Evolutionary conservation across 1,140 invertebrate species (phyloP).

Genomic region (Calycopis cecrops): DNA sequence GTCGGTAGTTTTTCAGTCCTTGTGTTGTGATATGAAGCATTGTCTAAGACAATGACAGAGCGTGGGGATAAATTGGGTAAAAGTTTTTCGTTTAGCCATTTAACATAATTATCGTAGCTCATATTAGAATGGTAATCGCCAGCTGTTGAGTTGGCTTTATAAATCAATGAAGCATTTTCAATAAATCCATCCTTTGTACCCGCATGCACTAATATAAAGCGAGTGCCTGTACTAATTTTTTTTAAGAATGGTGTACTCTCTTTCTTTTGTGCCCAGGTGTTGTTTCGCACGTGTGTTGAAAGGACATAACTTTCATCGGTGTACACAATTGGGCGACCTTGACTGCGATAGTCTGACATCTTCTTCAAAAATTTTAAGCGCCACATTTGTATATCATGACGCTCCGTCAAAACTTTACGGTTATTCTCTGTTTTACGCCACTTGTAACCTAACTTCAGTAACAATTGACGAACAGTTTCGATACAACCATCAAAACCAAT

Average conservation of each 20-base stretch:
- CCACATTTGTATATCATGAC: conserved; percentile 9
- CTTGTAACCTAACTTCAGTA: conserved; percentile 11
- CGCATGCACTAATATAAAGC: conserved; percentile 18
- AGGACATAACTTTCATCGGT: neutral
- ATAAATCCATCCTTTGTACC: conserved; percentile 15
- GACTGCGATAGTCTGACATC: conserved; percentile 1
- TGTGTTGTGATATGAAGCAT: conserved; percentile 11
- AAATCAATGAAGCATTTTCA: conserved; percentile 15
- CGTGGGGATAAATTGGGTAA: conserved; percentile 16
- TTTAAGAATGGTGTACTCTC: conserved; percentile 12
- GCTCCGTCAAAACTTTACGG: neutral
- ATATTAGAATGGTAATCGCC: conserved; percentile 18
- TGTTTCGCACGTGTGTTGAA: conserved; percentile 17
- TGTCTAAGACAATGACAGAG: conserved; percentile 17
- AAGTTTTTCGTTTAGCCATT: conserved; percentile 16
- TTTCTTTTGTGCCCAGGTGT: conserved; percentile 9
- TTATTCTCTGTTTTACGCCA: conserved; percentile 12
- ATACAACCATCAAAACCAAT: conserved; percentile 6
- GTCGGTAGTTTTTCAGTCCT: conserved; percentile 5
- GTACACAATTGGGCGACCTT: conserved; percentile 13
- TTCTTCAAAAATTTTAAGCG: conserved; percentile 10
- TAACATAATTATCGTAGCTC: conserved; percentile 15
- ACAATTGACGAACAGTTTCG: conserved; percentile 6
- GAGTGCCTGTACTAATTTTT: conserved; percentile 12
- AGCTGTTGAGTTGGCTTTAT: conserved; percentile 13